Evolutionary conservation across 2,113 vertebrate genomes (phyloP).

Genomic region (Climacteris rufus): DNA sequence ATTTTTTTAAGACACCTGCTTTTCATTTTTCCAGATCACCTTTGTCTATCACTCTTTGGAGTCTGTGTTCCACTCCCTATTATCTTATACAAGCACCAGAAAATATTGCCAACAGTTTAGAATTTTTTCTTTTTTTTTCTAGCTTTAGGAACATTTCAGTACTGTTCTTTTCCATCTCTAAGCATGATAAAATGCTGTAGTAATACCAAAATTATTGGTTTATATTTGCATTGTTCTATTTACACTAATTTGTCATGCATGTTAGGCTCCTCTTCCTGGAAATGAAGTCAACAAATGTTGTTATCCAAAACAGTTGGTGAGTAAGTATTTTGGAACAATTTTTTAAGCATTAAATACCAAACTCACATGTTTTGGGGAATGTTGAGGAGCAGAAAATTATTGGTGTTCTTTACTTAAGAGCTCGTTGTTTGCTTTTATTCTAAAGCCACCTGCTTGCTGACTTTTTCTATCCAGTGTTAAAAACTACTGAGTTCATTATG

Average conservation of each 20-base stretch:
- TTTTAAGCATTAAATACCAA: not conserved
- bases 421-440: not conserved
- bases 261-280: not conserved
- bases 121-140: not conserved
- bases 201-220: not conserved
- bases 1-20: rapidly evolving
- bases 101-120: not conserved
- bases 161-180: not conserved
- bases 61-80: not conserved
- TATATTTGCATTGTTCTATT: not conserved
- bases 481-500: not conserved
- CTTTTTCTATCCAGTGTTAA: not conserved
- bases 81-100: not conserved
- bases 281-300: not conserved
- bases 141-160: not conserved
- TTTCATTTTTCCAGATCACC: not conserved
- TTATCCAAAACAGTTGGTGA: not conserved
- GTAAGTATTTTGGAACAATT: not conserved
- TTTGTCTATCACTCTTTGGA: not conserved
- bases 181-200: not conserved
- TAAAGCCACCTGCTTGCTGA: not conserved
- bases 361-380: not conserved
- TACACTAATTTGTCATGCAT: not conserved
- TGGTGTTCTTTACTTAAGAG: not conserved
- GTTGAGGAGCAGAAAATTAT: not conserved